Conservation (phyloP, 2,797 vertebrate genomes). For the Anguilla pacifica region DNA sequence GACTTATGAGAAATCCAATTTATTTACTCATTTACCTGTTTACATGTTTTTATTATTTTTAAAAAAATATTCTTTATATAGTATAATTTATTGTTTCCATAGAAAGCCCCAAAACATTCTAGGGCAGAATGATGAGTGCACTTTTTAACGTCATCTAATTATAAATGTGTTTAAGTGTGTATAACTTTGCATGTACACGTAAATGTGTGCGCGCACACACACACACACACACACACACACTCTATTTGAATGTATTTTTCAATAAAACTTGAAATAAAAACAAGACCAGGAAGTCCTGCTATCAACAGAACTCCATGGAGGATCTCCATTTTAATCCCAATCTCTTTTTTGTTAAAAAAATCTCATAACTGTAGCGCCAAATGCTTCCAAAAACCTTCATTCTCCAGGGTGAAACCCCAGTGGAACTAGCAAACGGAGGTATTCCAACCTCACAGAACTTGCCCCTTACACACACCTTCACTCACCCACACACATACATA, state of each 20-base stretch:
- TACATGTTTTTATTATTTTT: too few species aligned
- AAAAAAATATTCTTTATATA: too few species aligned
- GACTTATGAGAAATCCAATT: too few species aligned
- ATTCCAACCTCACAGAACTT: not conserved
- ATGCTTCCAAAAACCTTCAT: not conserved
- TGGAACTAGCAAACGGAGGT: not conserved
- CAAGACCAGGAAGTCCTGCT: too few species aligned
- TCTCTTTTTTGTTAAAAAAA: not conserved
- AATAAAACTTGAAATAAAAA: not conserved
- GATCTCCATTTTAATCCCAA: too few species aligned
- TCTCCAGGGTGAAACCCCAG: not conserved
- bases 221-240: not conserved
- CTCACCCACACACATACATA: not conserved
- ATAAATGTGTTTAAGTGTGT: too few species aligned
- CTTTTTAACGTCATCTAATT: not conserved
- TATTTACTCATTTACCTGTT: too few species aligned
- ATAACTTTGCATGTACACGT: too few species aligned
- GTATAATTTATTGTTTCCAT: not conserved
- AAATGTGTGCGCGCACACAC: not conserved
- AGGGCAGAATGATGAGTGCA: not conserved
- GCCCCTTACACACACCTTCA: not conserved
- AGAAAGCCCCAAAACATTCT: not conserved
- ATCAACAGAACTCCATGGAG: too few species aligned
- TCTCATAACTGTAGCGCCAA: not conserved
- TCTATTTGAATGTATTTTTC: not conserved